A percentile compares a stretch with the other conserved stretches of the same genome.
Evolutionary conservation across 2,113 vertebrate genomes (phyloP).

Genomic region (Columbina picui): DNA sequence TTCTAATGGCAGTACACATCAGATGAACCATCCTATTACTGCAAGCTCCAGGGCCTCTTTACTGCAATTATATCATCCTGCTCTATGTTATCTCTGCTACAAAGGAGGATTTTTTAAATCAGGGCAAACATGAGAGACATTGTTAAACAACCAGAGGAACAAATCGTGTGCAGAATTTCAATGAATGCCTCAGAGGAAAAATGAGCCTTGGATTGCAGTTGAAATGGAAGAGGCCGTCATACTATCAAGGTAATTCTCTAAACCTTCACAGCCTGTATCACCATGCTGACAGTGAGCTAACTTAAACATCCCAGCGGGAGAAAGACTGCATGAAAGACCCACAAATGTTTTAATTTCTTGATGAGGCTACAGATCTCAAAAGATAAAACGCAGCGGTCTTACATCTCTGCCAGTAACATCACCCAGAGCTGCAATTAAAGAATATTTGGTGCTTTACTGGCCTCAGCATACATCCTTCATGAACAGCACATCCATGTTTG

Average conservation of each 20-base stretch:
- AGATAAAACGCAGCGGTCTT: neutral
- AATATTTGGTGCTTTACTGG: neutral
- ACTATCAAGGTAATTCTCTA: constrained; percentile 67
- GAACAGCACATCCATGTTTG: neutral
- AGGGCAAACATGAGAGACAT: constrained; percentile 78
- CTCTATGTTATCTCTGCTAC: constrained; percentile 71
- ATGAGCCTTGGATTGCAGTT: constrained; percentile 42
- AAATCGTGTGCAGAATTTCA: constrained; percentile 70
- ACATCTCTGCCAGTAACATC: neutral
- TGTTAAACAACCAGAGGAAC: constrained; percentile 76
- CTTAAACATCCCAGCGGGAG: constrained; percentile 32
- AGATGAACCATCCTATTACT: constrained; percentile 73
- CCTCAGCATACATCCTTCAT: neutral
- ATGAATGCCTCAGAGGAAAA: constrained; percentile 65
- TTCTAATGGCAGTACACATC: constrained; percentile 71
- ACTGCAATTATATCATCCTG: constrained; percentile 72
- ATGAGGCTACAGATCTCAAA: constrained; percentile 19
- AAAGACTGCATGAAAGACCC: neutral
- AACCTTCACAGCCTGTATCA: constrained; percentile 51
- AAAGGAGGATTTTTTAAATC: constrained; percentile 70
- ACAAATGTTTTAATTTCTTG: constrained; percentile 47
- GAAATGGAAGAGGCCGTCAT: constrained; percentile 67
- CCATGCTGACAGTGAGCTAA: constrained; percentile 50
- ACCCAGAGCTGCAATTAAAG: neutral
- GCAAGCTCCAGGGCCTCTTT: constrained; percentile 73